Base-by-base conservation (phyloP, 2,888 invertebrate genomes). In the Sarcophaga carnaria region DNA sequence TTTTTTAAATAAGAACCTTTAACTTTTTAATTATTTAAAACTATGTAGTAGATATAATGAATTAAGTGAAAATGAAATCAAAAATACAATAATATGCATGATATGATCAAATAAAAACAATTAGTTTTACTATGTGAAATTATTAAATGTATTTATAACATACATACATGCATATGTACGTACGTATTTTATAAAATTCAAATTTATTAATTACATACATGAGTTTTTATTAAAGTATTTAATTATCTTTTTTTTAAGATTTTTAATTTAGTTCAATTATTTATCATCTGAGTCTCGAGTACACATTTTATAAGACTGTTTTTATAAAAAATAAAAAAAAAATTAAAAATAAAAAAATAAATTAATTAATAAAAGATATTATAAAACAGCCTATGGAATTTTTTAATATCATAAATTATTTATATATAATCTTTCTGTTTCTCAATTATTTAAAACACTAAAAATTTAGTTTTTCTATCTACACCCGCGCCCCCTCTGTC, bases 231-330 rank as follows among this genome's bases (percentile, higher is more conserved):
- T 14, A 20, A 66, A 11, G 20, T 72, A 72, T 60, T 54, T 80
- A 72, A 72, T 80, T 54, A 22, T 66, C 59, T 70, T 77, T 82
- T 45, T 78, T 60, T 66, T 67, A 59, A 77, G 10, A 14, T 76
- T 79, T 45, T 81, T 62, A 71, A 22, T 67, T 83, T 86, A 80
- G 80, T 80, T 86, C 64, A 83, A 86, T 78, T 80, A 69, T 83
- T 54, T 77, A 67, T 72, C 60, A 67, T 37, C 72, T 66, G 71
- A 80, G 77, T 86, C 72, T 85, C 74, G 74, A 74, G 85, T 85
- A 83, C 77, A 80, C 85, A 83, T 81, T 80, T 83, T 71, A 83
- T 83, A 86, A 88, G 88, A 86, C 88, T 88, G 88, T 88, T 88
- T 83, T 72, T 83, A 80, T 77, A 54, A 70, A 63, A 70, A 79